Evolutionary conservation across 2,888 invertebrate species (phyloP), one percentile per base, ranked within the genome.

Genomic region (Blastobasis adustella): DNA sequence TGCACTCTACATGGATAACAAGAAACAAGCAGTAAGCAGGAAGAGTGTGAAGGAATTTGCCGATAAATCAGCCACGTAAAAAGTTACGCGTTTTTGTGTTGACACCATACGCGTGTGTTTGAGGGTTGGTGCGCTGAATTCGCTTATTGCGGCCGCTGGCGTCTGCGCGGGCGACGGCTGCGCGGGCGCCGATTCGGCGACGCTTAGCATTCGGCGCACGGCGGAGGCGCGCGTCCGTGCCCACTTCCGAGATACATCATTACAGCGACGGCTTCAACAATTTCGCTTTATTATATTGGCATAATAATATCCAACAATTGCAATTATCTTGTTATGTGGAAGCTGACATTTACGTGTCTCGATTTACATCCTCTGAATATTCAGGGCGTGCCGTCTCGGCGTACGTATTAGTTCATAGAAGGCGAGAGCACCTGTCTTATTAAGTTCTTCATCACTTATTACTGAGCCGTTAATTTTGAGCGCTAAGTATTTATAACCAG

Each of bases 91-190:
- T 62, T 63, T 59, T 51, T 62, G 58, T 58, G 61, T 56, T 53
- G 58, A 60, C 58, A 52, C 61, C 58, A 54, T 58, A 63, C 62
- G 60, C 56, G 58, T 63, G 63, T 63, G 61, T 50, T 56, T 54
- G 58, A 54, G 60, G 62, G 67, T 57, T 65, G 67, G 66, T 70
- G 69, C 65, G 63, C 67, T 64, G 68, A 68, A 74, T 73, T 56
- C 66, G 59, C 68, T 74, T 70, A 72, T 76, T 72, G 74, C 65
- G 60, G 23, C 23, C 23, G 23, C 23, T 23, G 23, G 23, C 23
- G 23, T 23, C 23, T 23, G 23, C 23, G 23, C 23, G 23, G 23
- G 23, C 23, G 46, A 45, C 46, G 50, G 43, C 47, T 47, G 50
- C 43, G 50, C 50, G 41, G 9, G 45, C 52, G 51, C 50, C 42